Base-by-base conservation (phyloP, 2,797 vertebrate genomes). In the Apodemus agrarius region DNA sequence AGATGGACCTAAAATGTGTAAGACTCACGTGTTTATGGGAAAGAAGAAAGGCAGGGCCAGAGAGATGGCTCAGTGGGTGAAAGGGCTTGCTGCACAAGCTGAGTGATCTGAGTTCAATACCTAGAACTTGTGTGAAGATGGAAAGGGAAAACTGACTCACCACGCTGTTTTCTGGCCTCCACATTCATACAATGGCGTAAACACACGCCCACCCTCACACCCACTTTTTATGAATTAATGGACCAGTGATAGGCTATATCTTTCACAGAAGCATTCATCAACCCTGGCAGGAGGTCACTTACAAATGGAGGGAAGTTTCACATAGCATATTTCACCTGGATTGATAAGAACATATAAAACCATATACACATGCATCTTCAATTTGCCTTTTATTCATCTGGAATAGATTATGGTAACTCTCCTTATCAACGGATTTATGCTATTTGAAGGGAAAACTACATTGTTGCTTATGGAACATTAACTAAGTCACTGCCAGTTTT, bases 291-390 rank as follows among this genome's bases (percentile, higher is more conserved):
- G 83, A 76, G 52, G 76, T 12, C 16, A 94, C 17, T 40, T 9
- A 52, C 4, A 95, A 95, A 37, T 85, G 11, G 4, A 94, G 79
- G 21, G 84, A 90, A 97, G 83, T 86, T 93, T 94, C 82, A 92
- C 57, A 49, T 59, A 95, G 83, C 74, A 12, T 85, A 19, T 93
- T 95, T 96, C 90, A 81, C 65, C 89, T 81, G 69, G 43, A 89
- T 89, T 79, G 22, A 80, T 63, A 76, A 89, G 29, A 63, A 49
- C 37, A 89, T 34, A 63, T n/a, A 49, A 78, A 89, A 78, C n/a
- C 74, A 80, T 61, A 89, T 31, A 91, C 40, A 16, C 67, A 87
- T 9, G 69, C 13, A 76, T 84, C 54, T 85, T 82, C 37, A 67
- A 46, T 74, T 74, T 78, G 6, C 8, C 90, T 90, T 80, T 80